Percentiles rank a stretch among this genome's conserved stretches.
Conservation (phyloP, 2,888 invertebrate species). For the Bellardia bayeri region DNA sequence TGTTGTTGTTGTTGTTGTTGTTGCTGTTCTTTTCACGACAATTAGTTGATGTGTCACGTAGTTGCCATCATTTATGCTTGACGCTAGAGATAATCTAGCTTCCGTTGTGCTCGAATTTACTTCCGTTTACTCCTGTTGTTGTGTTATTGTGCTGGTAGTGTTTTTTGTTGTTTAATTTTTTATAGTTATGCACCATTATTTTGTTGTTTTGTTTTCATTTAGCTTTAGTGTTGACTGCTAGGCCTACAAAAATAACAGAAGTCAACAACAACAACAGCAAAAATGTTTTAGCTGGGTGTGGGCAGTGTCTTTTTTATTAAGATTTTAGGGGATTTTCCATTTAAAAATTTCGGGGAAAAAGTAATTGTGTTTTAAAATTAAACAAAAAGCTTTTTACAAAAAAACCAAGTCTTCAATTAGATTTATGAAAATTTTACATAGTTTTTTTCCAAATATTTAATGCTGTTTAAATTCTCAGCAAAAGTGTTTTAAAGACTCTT, state of each 20-base stretch:
- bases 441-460: neutral
- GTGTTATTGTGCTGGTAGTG: no score
- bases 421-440: conserved; percentile 9
- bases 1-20: conserved; percentile 24
- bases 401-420: conserved; percentile 6
- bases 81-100: conserved; percentile 68
- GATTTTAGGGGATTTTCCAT: conserved; percentile 8
- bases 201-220: neutral
- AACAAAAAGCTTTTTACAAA: neutral
- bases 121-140: conserved; percentile 47
- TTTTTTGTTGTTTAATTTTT: conserved; percentile 1
- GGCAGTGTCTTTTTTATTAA: conserved; percentile 5
- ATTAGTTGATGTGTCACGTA: conserved; percentile 74
- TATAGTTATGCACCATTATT: no score
- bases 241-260: neutral
- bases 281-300: neutral
- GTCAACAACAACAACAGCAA: neutral
- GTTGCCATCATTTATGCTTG: conserved; percentile 72
- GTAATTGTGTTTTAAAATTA: conserved; percentile 27
- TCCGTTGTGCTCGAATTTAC: conserved; percentile 59
- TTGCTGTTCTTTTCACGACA: conserved; percentile 61
- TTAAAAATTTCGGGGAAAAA: neutral
- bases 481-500: no score
- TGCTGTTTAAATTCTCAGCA: no score
- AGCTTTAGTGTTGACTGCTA: conserved; percentile 21